Evolutionary conservation across 2,797 vertebrate genomes (phyloP), one percentile per base, ranked within the genome.

Genomic region (Sebastes iracundus): DNA sequence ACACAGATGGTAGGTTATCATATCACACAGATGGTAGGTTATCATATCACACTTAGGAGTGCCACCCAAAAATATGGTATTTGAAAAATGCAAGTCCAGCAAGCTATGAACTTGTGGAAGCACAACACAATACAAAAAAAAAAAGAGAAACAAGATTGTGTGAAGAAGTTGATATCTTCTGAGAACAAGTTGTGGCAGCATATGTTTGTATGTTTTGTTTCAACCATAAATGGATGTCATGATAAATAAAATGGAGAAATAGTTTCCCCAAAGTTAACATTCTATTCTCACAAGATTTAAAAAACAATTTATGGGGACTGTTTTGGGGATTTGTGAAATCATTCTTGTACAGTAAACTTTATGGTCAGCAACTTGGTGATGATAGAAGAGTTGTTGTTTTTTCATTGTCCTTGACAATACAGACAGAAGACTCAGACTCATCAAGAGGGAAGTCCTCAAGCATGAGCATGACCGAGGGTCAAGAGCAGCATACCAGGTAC

Each of bases 401-500:
- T 1, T 32, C 13, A 53, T 53, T 81, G 14, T 77, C 6, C 13
- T 42, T 55, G n/a, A 6, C 4, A 12, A 61, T 12, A 49, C 52
- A 92, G 91, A 27, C 23, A n/a, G 75, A 63, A 55, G 80, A 86
- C 14, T 16, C 27, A 35, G 68, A 61, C 5, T 72, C 53, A 20
- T 59, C 79, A 8, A 32, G 25, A 18, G 69, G 25, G 23, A 70
- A 22, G 7, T 69, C 80, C 4, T 86, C 71, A 49, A 71, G 3
- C 11, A 10, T 30, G 28, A 87, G 18, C 65, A 22, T 13, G 49
- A 30, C 42, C 33, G 80, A 87, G 4, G 25, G 5, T 65, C 67
- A 75, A 73, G 89, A 86, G 30, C 75, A 77, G n/a, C 10, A 63
- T 0, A 46, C n/a, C 78, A 90, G 90, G 90, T 94, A 80, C 35